These are phyloP conservation scores for Thryonomys swinderianus DNA, from an alignment of 2,113 vertebrate genomes.

Conservation along the genomic window DNA sequence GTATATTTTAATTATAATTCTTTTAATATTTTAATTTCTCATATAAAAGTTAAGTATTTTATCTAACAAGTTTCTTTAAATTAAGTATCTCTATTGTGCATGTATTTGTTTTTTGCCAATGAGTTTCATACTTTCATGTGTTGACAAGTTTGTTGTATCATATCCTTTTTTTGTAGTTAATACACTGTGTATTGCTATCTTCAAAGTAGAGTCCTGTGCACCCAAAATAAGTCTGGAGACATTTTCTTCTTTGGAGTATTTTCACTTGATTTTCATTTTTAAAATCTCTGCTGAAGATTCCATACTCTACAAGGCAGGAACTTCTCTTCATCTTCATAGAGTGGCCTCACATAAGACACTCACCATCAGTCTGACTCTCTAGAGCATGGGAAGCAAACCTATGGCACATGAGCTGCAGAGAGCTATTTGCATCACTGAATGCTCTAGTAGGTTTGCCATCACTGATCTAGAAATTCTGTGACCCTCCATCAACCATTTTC, in stretches of 20 bases:
- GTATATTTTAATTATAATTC: too few species aligned
- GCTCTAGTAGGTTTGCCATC: not conserved
- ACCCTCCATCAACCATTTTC: not conserved
- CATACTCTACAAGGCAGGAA: not conserved
- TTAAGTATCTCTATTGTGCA: too few species aligned
- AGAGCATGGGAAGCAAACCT: not conserved
- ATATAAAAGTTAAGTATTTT: too few species aligned
- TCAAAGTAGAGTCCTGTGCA: too few species aligned
- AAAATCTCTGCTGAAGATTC: not conserved
- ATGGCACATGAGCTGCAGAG: not conserved
- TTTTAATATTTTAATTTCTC: too few species aligned
- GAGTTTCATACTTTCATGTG: too few species aligned
- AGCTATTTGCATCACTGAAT: not conserved
- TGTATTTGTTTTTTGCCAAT: too few species aligned
- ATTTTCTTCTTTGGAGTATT: not conserved
- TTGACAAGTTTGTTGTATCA: too few species aligned
- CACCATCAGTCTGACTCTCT: not conserved
- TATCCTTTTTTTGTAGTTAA: too few species aligned
- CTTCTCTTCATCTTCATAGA: not conserved
- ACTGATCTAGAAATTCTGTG: not conserved
- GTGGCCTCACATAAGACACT: not conserved
- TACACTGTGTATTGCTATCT: too few species aligned
- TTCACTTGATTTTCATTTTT: not conserved
- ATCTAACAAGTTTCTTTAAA: too few species aligned
- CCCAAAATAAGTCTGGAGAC: too few species aligned